A percentile compares a stretch with the other conserved stretches of the same genome.
Conservation (phyloP, 2,888 invertebrate genomes). For the Diloba caeruleocephala region DNA sequence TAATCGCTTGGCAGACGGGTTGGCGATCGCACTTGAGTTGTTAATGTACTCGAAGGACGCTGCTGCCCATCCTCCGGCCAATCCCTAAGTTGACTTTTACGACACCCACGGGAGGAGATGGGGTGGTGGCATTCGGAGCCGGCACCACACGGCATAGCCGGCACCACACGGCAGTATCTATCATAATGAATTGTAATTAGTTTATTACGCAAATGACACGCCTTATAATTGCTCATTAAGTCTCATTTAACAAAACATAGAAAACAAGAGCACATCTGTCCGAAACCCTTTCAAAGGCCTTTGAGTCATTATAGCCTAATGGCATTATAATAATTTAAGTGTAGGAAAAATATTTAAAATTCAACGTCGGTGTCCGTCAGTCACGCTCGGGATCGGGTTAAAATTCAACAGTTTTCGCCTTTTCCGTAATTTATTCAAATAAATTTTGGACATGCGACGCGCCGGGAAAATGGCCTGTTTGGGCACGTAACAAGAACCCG, state of each 20-base stretch:
- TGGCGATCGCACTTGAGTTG: too few relatives aligned
- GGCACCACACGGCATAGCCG: too few relatives aligned
- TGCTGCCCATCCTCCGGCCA: too few relatives aligned
- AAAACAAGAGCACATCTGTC: slow-evolving; percentile 20
- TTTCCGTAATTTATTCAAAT: slow-evolving; percentile 83
- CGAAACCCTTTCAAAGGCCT: slow-evolving; percentile 35
- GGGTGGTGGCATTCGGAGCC: too few relatives aligned
- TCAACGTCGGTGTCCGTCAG: slow-evolving; percentile 55
- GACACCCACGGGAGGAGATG: too few relatives aligned
- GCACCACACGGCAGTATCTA: too few relatives aligned
- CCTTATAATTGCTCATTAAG: too few relatives aligned
- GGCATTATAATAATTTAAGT: slow-evolving; percentile 61
- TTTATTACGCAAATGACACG: too few relatives aligned
- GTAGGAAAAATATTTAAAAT: slow-evolving; percentile 65
- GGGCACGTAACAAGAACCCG: slow-evolving; percentile 56
- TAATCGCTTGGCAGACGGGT: too few relatives aligned
- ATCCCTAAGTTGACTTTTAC: too few relatives aligned
- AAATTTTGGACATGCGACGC: slow-evolving; percentile 80
- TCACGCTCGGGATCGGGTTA: slow-evolving; percentile 75
- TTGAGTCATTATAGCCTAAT: slow-evolving; percentile 53
- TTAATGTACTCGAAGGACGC: too few relatives aligned
- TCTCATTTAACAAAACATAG: slow-evolving; percentile 9
- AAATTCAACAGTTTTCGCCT: slow-evolving; percentile 83
- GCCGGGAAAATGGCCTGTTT: slow-evolving; percentile 74
- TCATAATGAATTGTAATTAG: too few relatives aligned